phyloP scores from a whole-genome alignment of 2,888 invertebrate genomes.

The Drosophila phalerata region DNA sequence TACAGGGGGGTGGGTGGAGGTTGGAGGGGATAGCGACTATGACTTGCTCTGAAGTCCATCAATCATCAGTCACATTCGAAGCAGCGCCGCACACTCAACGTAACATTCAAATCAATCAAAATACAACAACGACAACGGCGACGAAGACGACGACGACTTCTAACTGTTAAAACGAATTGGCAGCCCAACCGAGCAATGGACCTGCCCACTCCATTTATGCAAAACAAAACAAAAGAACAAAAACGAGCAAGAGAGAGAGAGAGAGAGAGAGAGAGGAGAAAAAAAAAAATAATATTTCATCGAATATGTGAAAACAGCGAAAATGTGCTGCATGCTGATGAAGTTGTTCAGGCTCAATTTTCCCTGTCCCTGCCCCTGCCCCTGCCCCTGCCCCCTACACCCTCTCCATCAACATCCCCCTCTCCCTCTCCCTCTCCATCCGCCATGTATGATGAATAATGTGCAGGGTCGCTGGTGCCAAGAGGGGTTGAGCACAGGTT shows the following conservation, averaged over 20 bases:
- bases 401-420: background rate
- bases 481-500: constrained; percentile 3
- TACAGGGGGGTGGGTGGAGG: background rate
- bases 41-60: constrained; percentile 65
- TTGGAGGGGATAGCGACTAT: constrained; percentile 18
- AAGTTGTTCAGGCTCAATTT: constrained; percentile 55
- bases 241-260: background rate
- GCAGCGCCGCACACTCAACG: constrained; percentile 75
- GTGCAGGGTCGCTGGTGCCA: constrained; percentile 43
- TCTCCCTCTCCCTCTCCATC: background rate
- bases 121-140: constrained; percentile 43
- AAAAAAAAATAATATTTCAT: constrained; percentile 68
- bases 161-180: constrained; percentile 63
- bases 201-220: constrained; percentile 55
- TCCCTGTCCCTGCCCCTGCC: background rate
- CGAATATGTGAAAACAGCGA: constrained; percentile 61
- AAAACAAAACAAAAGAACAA: constrained; percentile 45
- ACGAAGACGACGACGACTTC: constrained; percentile 51
- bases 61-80: constrained; percentile 76
- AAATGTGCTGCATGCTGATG: constrained; percentile 62
- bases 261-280: constrained; percentile 1
- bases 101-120: constrained; percentile 84
- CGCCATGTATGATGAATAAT: constrained; percentile 53
- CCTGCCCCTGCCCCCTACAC: too few relatives aligned
- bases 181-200: constrained; percentile 37